These are phyloP conservation scores for Hippopotamus amphibius DNA, from an alignment of 2,113 vertebrate species.

Conservation along the genomic window DNA sequence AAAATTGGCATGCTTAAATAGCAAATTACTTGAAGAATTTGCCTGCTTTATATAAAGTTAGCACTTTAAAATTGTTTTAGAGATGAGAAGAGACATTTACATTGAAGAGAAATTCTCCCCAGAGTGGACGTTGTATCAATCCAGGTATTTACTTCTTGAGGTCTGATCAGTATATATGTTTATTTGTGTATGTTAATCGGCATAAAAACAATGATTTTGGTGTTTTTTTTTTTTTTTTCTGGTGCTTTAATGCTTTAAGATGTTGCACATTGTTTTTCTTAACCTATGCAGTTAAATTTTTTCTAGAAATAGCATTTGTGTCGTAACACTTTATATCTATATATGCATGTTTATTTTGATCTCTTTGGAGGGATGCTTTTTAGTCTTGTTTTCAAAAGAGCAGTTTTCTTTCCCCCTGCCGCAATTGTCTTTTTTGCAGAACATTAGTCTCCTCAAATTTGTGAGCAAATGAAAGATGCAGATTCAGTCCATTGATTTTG, in stretches of 20 bases:
- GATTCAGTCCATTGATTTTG: conserved; percentile 77
- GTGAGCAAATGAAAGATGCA: conserved; percentile 80
- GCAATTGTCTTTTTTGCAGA: conserved; percentile 77
- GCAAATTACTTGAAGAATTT: conserved; percentile 86
- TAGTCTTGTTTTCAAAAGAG: conserved; percentile 82
- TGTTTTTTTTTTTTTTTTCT: conserved; percentile 73
- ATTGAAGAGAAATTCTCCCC: conserved; percentile 83
- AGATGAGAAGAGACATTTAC: conserved; percentile 77
- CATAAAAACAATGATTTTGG: conserved; percentile 78
- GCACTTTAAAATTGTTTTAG: conserved; percentile 87
- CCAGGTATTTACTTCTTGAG: conserved; percentile 82
- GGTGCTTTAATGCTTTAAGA: conserved; percentile 90
- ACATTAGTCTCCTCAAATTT: conserved; percentile 71
- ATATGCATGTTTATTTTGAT: conserved; percentile 78
- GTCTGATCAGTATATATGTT: conserved; percentile 83
- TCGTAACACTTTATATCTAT: conserved; percentile 87
- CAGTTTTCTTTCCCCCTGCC: conserved; percentile 75
- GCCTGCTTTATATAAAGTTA: conserved; percentile 87
- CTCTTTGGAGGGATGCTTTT: conserved; percentile 75
- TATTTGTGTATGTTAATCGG: conserved; percentile 82
- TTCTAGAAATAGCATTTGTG: conserved; percentile 86
- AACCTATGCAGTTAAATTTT: conserved; percentile 91
- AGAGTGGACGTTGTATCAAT: conserved; percentile 76
- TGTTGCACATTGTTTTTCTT: conserved; percentile 91
- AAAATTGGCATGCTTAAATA: conserved; percentile 81